Conservation (phyloP, 2,888 invertebrate genomes). For the Nomada goodeniana region DNA sequence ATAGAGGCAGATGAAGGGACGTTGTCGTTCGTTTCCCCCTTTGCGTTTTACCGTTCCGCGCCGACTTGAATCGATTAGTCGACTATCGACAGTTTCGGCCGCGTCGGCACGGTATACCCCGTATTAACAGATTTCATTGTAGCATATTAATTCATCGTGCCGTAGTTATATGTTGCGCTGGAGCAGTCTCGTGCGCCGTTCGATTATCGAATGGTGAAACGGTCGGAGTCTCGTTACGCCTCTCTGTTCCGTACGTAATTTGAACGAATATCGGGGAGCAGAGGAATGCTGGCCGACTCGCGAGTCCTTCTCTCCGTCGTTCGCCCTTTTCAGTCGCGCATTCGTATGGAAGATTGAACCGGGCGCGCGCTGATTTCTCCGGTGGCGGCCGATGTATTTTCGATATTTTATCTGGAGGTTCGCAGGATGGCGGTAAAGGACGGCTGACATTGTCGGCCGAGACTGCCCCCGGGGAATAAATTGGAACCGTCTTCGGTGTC, state of each 20-base stretch:
- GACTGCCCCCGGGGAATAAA: conserved; percentile 75
- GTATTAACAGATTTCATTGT: conserved; percentile 31
- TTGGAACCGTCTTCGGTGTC: conserved; percentile 80
- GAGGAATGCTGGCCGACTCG: not conserved
- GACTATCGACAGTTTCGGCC: conserved; percentile 35
- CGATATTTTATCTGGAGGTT: conserved; percentile 70
- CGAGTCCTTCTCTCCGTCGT: not conserved
- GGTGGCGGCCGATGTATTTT: conserved; percentile 70
- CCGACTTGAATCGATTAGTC: conserved; percentile 38
- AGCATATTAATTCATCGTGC: conserved; percentile 26
- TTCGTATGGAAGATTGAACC: conserved; percentile 35
- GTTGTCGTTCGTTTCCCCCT: conserved; percentile 25
- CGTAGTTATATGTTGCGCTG: conserved; percentile 22
- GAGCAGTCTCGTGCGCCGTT: not conserved
- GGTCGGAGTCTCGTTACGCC: too few species aligned
- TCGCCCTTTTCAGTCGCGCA: conserved; percentile 16
- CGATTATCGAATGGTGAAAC: conserved; percentile 15
- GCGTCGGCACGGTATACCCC: not conserved
- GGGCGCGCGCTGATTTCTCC: conserved; percentile 54
- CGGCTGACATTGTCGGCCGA: conserved; percentile 56
- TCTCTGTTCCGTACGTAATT: not conserved
- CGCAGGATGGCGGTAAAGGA: conserved; percentile 51
- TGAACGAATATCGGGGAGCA: conserved; percentile 10
- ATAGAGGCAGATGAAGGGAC: not conserved
- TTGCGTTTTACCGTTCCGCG: not conserved